These are phyloP conservation scores for Drosophila formosana DNA, from an alignment of 2,888 invertebrate genomes.

Conservation along the genomic window DNA sequence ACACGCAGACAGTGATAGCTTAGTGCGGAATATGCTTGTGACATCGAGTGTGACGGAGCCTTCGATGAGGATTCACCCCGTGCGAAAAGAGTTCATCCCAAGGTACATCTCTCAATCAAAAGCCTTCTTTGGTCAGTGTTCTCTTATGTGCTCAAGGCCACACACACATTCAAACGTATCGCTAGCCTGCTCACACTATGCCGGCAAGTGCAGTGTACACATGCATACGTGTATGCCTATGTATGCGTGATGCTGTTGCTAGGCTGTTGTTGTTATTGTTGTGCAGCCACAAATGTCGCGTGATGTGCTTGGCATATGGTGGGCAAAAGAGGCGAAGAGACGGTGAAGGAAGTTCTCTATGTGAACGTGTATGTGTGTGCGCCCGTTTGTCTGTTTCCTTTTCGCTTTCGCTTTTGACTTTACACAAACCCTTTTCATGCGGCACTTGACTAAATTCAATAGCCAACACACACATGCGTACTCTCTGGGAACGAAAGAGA, in stretches of 20 bases:
- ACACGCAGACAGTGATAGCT: background rate
- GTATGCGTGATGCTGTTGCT: slow-evolving; percentile 63
- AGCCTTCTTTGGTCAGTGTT: background rate
- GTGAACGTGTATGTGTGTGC: slow-evolving; percentile 54
- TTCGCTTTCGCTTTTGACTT: slow-evolving; percentile 77
- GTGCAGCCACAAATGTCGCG: slow-evolving; percentile 66
- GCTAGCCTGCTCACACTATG: background rate
- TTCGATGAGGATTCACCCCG: slow-evolving; percentile 42
- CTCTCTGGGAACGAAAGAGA: background rate
- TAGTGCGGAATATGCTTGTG: slow-evolving; percentile 5
- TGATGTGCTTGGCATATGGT: slow-evolving; percentile 34
- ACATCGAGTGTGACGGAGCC: slow-evolving; percentile 15
- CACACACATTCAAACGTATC: slow-evolving; percentile 16
- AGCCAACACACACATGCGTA: slow-evolving; percentile 25
- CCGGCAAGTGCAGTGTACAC: slow-evolving; percentile 17
- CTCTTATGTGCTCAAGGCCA: slow-evolving; percentile 36
- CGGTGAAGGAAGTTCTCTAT: slow-evolving; percentile 2
- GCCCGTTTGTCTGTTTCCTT: slow-evolving; percentile 59
- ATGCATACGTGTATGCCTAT: slow-evolving; percentile 9
- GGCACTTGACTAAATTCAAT: slow-evolving; percentile 69
- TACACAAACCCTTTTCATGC: slow-evolving; percentile 70
- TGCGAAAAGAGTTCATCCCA: slow-evolving; percentile 28
- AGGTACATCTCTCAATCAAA: slow-evolving; percentile 27
- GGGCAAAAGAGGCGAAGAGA: background rate
- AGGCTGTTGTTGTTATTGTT: slow-evolving; percentile 54